Percentiles rank a stretch among this genome's conserved stretches.
Evolutionary conservation across 2,797 vertebrate species (phyloP).

Genomic region (Pseudochirops cupreus): DNA sequence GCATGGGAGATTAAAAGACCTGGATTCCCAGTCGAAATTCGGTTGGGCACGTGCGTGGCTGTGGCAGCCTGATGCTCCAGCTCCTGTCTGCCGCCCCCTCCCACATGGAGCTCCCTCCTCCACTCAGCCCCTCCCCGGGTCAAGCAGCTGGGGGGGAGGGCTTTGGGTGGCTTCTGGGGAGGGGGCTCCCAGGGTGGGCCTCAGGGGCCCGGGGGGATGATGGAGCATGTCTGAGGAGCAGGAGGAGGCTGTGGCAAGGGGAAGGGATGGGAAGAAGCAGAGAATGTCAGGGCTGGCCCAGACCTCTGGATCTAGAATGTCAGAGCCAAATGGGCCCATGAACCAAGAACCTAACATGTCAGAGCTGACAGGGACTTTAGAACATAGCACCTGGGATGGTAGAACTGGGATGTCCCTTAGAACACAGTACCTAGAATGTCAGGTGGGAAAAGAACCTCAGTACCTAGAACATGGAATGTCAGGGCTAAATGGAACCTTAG

Average conservation of each 20-base stretch:
- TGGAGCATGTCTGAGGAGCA: not conserved
- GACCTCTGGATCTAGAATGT: not conserved
- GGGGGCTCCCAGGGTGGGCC: not conserved
- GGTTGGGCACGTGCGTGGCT: not conserved
- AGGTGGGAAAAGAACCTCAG: no score
- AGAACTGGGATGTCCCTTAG: no score
- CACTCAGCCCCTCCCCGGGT: not conserved
- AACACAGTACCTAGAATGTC: no score
- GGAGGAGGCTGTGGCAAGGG: not conserved
- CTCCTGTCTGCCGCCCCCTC: not conserved
- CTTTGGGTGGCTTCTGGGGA: not conserved
- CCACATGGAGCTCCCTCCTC: not conserved
- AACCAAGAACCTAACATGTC: not conserved
- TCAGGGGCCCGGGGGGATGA: not conserved
- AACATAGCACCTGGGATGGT: no score
- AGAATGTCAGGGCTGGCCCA: not conserved
- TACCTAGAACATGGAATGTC: no score
- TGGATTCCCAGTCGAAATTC: slow-evolving; percentile 57
- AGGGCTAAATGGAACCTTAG: not conserved
- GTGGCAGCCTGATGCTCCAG: fast-evolving
- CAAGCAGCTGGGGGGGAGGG: not conserved
- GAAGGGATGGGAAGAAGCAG: no score
- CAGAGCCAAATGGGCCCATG: not conserved
- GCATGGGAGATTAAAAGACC: slow-evolving; percentile 83
- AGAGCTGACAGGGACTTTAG: no score